Evolutionary conservation across 2,888 invertebrate genomes (phyloP), one percentile per base, ranked within the genome.

Genomic region (Dynastes maya): DNA sequence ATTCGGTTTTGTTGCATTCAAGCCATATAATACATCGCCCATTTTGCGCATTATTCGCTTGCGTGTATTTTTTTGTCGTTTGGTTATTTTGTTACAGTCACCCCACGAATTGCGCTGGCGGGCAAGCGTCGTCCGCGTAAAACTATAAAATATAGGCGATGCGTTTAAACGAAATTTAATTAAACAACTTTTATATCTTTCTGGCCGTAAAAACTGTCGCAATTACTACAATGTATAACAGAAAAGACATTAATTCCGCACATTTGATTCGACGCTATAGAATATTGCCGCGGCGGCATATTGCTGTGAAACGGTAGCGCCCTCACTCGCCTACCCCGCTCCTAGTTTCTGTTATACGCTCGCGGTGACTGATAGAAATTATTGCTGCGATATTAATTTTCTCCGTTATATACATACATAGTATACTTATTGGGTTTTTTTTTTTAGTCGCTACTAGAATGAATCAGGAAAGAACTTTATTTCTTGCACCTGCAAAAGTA

Each of bases 111-210:
- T 63, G 6, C 55, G 55, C 13, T 32, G 32, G 5, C 32, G 32
- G 32, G 5, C 63, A 13, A 9, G 32, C 63, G 13, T 37, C 72
- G 70, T 68, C 49, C 72, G 74, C 65, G 72, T 77, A 67, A 80
- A 80, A 80, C 80, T 78, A 78, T 80, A 78, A 80, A 80, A 87
- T 87, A 87, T 86, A 86, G 86, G 86, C 86, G 85, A 86, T 86
- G 86, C 85, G 78, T 68, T 86, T 86, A 86, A 87, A 87, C 86
- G 86, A 88, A 88, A 88, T 88, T 88, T 87, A 88, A 88, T 88
- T 88, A 88, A 88, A 87, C 88, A 87, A 88, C 86, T 88, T 88
- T 88, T 87, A 88, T 88, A 86, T 86, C 87, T 86, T 85, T 84
- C 83, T 83, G 86, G 85, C 83, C 85, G 86, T 87, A 87, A 88